Evolutionary conservation across 1,140 invertebrate species (phyloP).

Genomic region (Choristoneura fumiferana): DNA sequence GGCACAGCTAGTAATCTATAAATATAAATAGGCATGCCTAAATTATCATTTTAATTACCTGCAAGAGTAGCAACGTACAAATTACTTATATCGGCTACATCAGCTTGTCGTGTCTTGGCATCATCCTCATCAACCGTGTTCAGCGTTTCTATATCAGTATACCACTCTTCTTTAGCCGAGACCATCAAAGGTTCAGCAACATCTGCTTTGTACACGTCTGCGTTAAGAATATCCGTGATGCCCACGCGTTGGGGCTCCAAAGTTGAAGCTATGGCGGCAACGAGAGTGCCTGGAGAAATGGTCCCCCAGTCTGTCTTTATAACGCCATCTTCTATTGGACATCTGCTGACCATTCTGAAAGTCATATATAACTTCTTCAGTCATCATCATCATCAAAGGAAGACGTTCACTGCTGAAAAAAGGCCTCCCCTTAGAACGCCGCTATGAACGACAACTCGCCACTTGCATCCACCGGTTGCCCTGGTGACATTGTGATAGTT

Average conservation of each 20-base stretch:
- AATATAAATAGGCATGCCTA: too few species aligned
- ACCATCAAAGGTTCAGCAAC: slow-evolving; percentile 53
- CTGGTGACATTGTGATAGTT: too few species aligned
- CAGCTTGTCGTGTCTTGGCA: slow-evolving; percentile 4
- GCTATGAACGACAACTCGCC: too few species aligned
- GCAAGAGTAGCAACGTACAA: slow-evolving; percentile 81
- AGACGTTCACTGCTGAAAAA: too few species aligned
- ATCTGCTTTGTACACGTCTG: slow-evolving; percentile 56
- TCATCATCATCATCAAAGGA: too few species aligned
- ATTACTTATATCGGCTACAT: slow-evolving; percentile 64
- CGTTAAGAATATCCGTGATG: slow-evolving; percentile 56
- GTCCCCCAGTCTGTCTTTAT: slow-evolving; percentile 80
- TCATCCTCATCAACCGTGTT: slow-evolving; percentile 24
- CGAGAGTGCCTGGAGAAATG: slow-evolving; percentile 78
- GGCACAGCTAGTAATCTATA: too few species aligned
- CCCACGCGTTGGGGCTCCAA: slow-evolving; percentile 78
- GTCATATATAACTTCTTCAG: too few species aligned
- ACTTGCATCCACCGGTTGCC: too few species aligned
- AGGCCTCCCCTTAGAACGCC: too few species aligned
- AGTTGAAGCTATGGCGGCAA: slow-evolving; percentile 79
- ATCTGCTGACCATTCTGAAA: slow-evolving; percentile 68
- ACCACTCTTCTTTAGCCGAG: slow-evolving; percentile 59
- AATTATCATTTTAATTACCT: slow-evolving; percentile 62
- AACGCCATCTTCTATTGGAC: slow-evolving; percentile 81
- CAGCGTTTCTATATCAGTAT: slow-evolving; percentile 39